Evolutionary conservation across 1,140 invertebrate genomes (phyloP).

Genomic region (Leptinotarsa undecemlineata): DNA sequence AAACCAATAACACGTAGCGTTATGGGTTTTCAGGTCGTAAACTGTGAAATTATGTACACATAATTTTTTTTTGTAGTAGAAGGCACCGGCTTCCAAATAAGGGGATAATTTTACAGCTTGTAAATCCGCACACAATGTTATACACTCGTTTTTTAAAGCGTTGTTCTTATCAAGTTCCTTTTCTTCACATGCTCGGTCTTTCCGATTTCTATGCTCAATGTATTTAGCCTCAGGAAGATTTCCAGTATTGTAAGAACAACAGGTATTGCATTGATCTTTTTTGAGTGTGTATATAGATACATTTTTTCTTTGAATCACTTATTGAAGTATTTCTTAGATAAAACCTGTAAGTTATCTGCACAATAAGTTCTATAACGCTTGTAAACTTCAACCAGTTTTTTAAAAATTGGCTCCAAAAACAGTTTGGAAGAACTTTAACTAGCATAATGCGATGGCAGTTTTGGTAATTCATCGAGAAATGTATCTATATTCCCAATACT

Average conservation of each 20-base stretch:
- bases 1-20: slow-evolving; percentile 54
- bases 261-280: neutral
- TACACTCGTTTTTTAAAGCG: neutral
- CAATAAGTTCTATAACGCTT: too few species aligned
- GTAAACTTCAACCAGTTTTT: too few species aligned
- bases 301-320: too few species aligned
- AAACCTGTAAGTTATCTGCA: neutral
- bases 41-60: slow-evolving; percentile 16
- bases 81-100: neutral
- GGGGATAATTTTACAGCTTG: slow-evolving; percentile 1
- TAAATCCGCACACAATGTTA: neutral
- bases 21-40: slow-evolving; percentile 40
- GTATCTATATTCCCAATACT: neutral
- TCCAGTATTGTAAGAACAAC: slow-evolving; percentile 1
- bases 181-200: neutral
- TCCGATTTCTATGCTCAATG: neutral
- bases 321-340: too few species aligned
- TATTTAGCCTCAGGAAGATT: neutral
- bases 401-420: neutral
- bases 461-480: neutral
- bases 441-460: neutral
- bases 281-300: too few species aligned
- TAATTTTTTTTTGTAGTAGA: slow-evolving; percentile 9
- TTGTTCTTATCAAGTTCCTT: neutral
- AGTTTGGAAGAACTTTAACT: neutral